Conservation (phyloP, 2,888 invertebrate species). For the Luperina testacea region DNA sequence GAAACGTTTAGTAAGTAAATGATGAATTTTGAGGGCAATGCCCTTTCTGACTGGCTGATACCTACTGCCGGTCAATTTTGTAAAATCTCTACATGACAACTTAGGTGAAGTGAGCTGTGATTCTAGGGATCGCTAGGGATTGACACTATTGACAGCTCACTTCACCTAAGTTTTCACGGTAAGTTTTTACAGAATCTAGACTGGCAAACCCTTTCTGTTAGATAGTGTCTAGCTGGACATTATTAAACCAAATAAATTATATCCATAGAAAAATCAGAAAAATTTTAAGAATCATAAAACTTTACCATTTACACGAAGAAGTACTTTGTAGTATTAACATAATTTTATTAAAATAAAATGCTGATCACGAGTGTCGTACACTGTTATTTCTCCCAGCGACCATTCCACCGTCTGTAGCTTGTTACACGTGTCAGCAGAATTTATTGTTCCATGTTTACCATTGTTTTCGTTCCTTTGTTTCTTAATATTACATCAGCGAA, state of each 20-base stretch:
- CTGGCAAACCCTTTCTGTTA: neutral
- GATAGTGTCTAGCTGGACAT: neutral
- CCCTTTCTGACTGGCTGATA: neutral
- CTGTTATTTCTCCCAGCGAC: neutral
- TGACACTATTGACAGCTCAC: neutral
- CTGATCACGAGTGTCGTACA: conserved; percentile 21
- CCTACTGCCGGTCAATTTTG: neutral
- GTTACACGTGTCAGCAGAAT: conserved; percentile 35
- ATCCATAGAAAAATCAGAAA: neutral
- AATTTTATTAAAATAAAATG: conserved; percentile 23
- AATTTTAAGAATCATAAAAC: neutral
- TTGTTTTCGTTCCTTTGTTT: conserved; percentile 50
- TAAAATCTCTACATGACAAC: neutral
- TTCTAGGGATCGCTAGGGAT: too few relatives aligned
- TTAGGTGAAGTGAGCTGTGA: neutral
- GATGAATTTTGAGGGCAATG: neutral
- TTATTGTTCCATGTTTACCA: conserved; percentile 44
- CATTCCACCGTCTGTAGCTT: conserved; percentile 6
- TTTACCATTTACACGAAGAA: conserved; percentile 1
- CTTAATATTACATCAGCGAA: conserved; percentile 28
- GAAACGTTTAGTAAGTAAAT: neutral
- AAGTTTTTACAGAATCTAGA: too few relatives aligned
- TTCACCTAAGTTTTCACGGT: neutral
- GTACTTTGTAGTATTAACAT: conserved; percentile 4
- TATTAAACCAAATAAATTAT: neutral